Conservation (phyloP, 92 coral and sea anemone genomes). For the Siderastrea radians region DNA sequence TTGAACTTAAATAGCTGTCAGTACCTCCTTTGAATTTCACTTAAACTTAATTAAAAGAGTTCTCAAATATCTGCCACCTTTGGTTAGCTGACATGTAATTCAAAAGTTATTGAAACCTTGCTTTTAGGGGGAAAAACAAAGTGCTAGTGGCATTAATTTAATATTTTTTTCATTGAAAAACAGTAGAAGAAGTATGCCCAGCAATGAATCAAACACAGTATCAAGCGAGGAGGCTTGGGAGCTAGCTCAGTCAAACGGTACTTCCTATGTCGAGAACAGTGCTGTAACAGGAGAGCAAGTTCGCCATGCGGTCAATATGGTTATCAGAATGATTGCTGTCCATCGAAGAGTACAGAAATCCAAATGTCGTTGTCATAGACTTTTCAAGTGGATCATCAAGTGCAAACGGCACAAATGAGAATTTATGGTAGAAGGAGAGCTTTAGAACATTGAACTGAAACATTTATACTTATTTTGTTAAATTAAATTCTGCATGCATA, state of each 20-base stretch:
- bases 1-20: too few species aligned
- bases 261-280: constrained; percentile 83
- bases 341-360: neutral
- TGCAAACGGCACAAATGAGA: constrained; percentile 9
- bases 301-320: constrained; percentile 66
- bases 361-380: constrained; percentile 3
- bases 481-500: too few species aligned
- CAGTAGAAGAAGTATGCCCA: neutral
- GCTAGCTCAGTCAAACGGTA: constrained; percentile 62
- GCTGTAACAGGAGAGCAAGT: constrained; percentile 74
- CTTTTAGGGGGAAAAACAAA: neutral
- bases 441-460: too few species aligned
- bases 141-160: neutral
- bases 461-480: too few species aligned
- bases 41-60: too few species aligned
- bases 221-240: constrained; percentile 29
- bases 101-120: too few species aligned
- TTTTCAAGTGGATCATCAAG: constrained; percentile 20
- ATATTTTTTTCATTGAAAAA: neutral
- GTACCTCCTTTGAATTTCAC: too few species aligned
- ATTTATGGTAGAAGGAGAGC: too few species aligned
- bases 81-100: too few species aligned
- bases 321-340: constrained; percentile 46
- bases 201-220: constrained; percentile 1
- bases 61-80: too few species aligned